phyloP scores from a whole-genome alignment of 1,140 invertebrate genomes.

The Trichonephila inaurata region DNA sequence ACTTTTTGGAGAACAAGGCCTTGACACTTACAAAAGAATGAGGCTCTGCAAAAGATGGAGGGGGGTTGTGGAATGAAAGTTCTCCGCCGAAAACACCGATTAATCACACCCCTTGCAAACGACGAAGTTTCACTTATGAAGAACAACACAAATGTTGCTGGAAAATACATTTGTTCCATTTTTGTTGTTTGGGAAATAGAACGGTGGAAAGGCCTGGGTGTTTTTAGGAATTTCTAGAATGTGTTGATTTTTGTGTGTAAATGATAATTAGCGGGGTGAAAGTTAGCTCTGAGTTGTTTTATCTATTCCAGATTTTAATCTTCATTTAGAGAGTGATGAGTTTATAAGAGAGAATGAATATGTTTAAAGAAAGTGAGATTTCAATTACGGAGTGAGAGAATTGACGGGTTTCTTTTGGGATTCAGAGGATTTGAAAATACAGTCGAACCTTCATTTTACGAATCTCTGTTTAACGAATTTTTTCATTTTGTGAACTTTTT shows the following conservation, averaged over 20 bases:
- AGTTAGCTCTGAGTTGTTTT: background rate
- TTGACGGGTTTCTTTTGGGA: too few relatives aligned
- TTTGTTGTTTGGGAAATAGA: background rate
- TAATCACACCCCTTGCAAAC: constrained; percentile 47
- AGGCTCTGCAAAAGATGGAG: constrained; percentile 66
- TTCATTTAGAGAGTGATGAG: background rate
- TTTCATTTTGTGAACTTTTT: too few relatives aligned
- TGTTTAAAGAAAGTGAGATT: background rate
- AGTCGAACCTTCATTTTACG: too few relatives aligned
- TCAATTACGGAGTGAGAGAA: background rate
- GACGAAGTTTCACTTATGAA: constrained; percentile 40
- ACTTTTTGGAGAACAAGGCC: constrained; percentile 72
- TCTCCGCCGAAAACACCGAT: constrained; percentile 63
- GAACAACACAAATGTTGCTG: constrained; percentile 23
- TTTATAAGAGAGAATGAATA: background rate
- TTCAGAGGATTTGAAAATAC: too few relatives aligned
- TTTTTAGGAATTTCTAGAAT: background rate
- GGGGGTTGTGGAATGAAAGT: constrained; percentile 59
- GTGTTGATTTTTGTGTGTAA: constrained; percentile 19
- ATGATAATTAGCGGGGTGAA: background rate
- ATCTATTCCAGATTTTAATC: background rate
- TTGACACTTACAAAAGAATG: constrained; percentile 58
- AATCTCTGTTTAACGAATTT: too few relatives aligned
- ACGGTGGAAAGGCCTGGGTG: background rate
- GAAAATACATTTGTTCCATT: constrained; percentile 27